Base-by-base conservation (phyloP, 2,888 invertebrate genomes). In the Troglohyphantes excavatus region DNA sequence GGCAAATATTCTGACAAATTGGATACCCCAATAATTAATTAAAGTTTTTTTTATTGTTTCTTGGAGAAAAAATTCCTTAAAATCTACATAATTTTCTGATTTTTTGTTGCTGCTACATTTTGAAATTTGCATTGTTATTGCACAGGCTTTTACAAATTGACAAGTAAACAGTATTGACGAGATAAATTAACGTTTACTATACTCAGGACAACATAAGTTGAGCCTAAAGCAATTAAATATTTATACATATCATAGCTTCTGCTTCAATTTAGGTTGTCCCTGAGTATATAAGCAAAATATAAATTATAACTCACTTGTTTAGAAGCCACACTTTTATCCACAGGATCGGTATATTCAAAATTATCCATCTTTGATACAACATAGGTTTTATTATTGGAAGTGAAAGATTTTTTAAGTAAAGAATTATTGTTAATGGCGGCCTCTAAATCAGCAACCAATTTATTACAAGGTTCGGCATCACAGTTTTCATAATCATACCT, bases 401-500 rank as follows among this genome's bases (percentile, higher is more conserved):
- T 93, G 91, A 93, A 94, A 19, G 93, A 91, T 91, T 94, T 94
- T n/a, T 93, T 93, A 19, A 93, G 92, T 87, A 94, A 93, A 21
- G 92, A 95, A 0, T 95, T 93, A 27, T 95, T 95, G 0, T 95
- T 95, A 63, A 98, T 95, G 91, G 94, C 94, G 79, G 94, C 94
- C 93, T 98, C 97, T 91, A 99, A 94, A 78, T 95, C 95, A 1
- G 94, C 94, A 96, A 99, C 98, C 97, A 99, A 97, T 93, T 97
- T 95, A 93, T 97, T 96, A 91, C 98, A 98, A 0, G 96, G 96
- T 5, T 96, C 97, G 67, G 96, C 95, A 61, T 97, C 97, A 93
- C 98, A 98, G 93, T 98, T 97, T 94, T 99, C 99, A 94, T 99
- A 99, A 94, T 99, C 99, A 93, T 99, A 99, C 93, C 98, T 97